Percentiles rank a stretch among this genome's conserved stretches.
These are phyloP conservation scores for Cerastis rubricosa DNA, from an alignment of 2,888 invertebrate species.

Conservation along the genomic window DNA sequence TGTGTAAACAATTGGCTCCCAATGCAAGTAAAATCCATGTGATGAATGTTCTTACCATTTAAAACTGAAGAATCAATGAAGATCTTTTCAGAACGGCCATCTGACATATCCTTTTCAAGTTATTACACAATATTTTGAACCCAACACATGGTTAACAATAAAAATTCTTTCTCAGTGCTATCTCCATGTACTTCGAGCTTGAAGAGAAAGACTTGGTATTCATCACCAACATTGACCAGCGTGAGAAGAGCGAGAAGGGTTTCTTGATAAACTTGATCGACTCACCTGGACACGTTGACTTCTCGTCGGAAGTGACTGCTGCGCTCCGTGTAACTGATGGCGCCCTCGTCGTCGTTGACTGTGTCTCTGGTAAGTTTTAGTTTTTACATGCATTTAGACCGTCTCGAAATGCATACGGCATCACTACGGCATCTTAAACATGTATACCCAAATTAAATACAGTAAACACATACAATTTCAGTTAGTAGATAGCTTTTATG, in stretches of 20 bases:
- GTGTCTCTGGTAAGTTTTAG: slow-evolving; percentile 96
- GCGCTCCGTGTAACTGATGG: slow-evolving; percentile 99
- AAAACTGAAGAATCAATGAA: slow-evolving; percentile 83
- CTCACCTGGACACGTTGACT: slow-evolving; percentile 99
- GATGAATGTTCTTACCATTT: slow-evolving; percentile 91
- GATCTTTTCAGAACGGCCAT: slow-evolving; percentile 91
- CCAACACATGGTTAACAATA: slow-evolving; percentile 16
- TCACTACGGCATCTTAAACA: background rate
- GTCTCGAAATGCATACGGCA: too few relatives aligned
- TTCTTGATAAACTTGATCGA: slow-evolving; percentile 99
- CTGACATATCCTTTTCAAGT: slow-evolving; percentile 75
- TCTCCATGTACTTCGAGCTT: slow-evolving; percentile 99
- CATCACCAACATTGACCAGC: slow-evolving; percentile 97
- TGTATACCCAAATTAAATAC: background rate
- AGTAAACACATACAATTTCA: too few relatives aligned
- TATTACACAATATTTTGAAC: slow-evolving; percentile 15
- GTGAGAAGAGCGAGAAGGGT: slow-evolving; percentile 97
- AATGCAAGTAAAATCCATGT: slow-evolving; percentile 62
- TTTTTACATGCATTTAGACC: background rate
- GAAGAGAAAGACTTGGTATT: slow-evolving; percentile 98
- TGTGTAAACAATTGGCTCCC: background rate
- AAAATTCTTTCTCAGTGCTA: slow-evolving; percentile 93
- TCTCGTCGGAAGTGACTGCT: slow-evolving; percentile 99
- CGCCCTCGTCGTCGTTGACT: slow-evolving; percentile 99
- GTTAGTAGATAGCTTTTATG: background rate